A percentile compares a stretch with the other conserved stretches of the same genome.
Conservation (phyloP, 37 sponge, comb jelly and placozoan species). For the Haliclona indistincta region DNA sequence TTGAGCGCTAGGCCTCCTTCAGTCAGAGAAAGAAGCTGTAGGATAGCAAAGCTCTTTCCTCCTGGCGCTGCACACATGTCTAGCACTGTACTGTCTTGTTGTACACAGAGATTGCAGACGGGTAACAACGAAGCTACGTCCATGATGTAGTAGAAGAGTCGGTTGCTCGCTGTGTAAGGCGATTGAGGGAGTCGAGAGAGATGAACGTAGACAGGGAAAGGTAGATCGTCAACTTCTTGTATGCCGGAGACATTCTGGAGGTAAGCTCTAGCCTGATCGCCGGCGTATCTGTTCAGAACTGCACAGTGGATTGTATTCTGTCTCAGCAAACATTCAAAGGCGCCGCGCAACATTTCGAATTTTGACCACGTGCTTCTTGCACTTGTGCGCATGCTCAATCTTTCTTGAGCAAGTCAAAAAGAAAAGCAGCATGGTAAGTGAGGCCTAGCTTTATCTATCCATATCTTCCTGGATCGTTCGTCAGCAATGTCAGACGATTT, state of each 20-base stretch:
- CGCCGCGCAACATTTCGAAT: too few species aligned
- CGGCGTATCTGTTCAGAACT: constrained; percentile 23
- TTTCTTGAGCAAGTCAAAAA: too few species aligned
- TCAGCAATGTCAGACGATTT: too few species aligned
- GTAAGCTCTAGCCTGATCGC: constrained; percentile 7
- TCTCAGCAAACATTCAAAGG: too few species aligned
- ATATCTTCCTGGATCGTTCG: too few species aligned
- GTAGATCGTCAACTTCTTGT: constrained; percentile 3
- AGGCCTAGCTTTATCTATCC: too few species aligned
- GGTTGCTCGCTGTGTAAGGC: constrained; percentile 16
- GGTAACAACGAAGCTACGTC: constrained; percentile 38
- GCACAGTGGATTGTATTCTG: constrained; percentile 7
- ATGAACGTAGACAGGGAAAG: too few species aligned
- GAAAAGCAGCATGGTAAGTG: too few species aligned
- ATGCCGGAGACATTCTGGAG: neutral
- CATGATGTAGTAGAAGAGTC: constrained; percentile 26
- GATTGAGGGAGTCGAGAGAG: constrained; percentile 17
- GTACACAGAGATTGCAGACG: constrained; percentile 1
- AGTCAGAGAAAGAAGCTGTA: neutral
- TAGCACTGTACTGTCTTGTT: constrained; percentile 11
- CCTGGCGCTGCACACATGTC: constrained; percentile 62
- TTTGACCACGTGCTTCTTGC: too few species aligned
- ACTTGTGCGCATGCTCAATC: too few species aligned
- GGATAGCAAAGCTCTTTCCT: constrained; percentile 34
- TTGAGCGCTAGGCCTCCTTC: constrained; percentile 25